Conservation (phyloP, 2,888 invertebrate genomes). For the Apomyelois bistriatella region DNA sequence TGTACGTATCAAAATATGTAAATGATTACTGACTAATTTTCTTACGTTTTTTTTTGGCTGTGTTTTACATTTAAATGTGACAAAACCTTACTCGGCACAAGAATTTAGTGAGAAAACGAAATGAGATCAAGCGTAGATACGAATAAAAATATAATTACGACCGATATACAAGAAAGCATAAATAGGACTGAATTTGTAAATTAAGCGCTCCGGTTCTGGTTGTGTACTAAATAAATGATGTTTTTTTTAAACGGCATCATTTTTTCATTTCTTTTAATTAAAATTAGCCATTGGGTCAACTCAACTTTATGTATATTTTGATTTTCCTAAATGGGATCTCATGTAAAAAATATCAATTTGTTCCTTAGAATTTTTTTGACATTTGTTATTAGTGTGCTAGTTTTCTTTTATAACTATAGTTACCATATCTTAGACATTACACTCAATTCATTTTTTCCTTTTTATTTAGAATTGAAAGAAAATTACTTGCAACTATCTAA, state of each 20-base stretch:
- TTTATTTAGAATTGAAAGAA: slow-evolving; percentile 8
- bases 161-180: no score
- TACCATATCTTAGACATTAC: slow-evolving; percentile 21
- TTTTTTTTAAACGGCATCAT: background rate
- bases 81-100: no score
- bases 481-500: background rate
- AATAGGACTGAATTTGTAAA: no score
- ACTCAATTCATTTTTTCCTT: slow-evolving; percentile 24
- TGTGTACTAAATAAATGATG: no score
- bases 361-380: slow-evolving; percentile 21
- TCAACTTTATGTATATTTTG: slow-evolving; percentile 18
- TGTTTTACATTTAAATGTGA: no score
- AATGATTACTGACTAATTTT: no score
- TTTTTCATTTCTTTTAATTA: background rate
- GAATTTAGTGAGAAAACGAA: no score
- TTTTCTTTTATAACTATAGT: slow-evolving; percentile 20
- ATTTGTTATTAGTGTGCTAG: slow-evolving; percentile 22
- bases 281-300: background rate
- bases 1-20: no score
- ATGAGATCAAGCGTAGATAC: no score
- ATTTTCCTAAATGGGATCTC: slow-evolving; percentile 19
- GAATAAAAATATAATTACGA: no score
- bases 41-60: no score
- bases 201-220: no score
- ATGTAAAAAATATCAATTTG: slow-evolving; percentile 17